These are phyloP conservation scores for Odontomyia ornata DNA, from an alignment of 2,888 invertebrate species.

Conservation along the genomic window DNA sequence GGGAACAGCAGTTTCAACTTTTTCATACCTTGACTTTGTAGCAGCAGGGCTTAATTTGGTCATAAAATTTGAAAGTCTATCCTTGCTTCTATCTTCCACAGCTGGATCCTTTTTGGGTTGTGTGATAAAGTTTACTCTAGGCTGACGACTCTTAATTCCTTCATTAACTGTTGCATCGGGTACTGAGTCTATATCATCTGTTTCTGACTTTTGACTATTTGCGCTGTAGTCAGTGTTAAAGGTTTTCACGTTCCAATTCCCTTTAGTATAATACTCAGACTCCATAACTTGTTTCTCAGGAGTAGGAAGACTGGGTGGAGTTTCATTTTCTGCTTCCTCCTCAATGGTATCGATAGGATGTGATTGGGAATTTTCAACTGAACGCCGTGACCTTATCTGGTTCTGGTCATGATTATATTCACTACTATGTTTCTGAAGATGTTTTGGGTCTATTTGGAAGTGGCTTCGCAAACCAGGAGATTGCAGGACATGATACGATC, in stretches of 20 bases:
- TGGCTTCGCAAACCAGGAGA: slow-evolving; percentile 52
- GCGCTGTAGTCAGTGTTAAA: slow-evolving; percentile 62
- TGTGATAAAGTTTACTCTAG: slow-evolving; percentile 74
- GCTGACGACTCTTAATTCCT: slow-evolving; percentile 69
- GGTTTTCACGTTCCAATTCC: slow-evolving; percentile 71
- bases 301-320: slow-evolving; percentile 50
- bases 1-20: slow-evolving; percentile 51
- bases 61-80: background rate
- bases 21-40: slow-evolving; percentile 47
- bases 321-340: slow-evolving; percentile 28
- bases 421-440: background rate
- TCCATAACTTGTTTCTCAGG: slow-evolving; percentile 61
- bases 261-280: slow-evolving; percentile 69
- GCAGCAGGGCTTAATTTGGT: slow-evolving; percentile 51
- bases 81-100: slow-evolving; percentile 38
- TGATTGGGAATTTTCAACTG: slow-evolving; percentile 52
- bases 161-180: slow-evolving; percentile 68
- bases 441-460: slow-evolving; percentile 48
- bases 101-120: slow-evolving; percentile 65
- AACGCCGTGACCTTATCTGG: slow-evolving; percentile 47
- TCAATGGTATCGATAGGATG: background rate
- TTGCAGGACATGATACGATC: slow-evolving; percentile 54
- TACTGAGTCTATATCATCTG: slow-evolving; percentile 58
- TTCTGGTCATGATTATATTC: background rate
- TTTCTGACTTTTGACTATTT: slow-evolving; percentile 56